These are phyloP conservation scores for Alcedo atthis DNA, from an alignment of 2,797 vertebrate species.

Conservation along the genomic window DNA sequence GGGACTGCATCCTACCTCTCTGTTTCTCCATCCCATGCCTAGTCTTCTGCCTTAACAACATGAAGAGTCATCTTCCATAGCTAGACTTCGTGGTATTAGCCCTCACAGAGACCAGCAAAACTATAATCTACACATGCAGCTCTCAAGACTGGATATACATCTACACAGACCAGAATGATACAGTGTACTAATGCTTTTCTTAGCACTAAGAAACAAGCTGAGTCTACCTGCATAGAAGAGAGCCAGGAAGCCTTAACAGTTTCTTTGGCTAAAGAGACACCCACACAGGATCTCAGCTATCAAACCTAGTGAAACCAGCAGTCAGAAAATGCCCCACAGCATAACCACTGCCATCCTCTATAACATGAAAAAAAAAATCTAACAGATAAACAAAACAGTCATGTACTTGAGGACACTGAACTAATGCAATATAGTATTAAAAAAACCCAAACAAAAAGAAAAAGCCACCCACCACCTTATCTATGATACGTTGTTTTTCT, in stretches of 20 bases:
- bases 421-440: neutral
- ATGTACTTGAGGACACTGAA: neutral
- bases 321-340: neutral
- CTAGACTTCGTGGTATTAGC: neutral
- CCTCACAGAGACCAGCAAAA: neutral
- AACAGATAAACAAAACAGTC: neutral
- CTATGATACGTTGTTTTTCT: neutral
- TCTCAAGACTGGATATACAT: neutral
- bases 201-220: neutral
- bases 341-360: neutral
- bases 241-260: neutral
- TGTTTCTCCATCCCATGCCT: neutral
- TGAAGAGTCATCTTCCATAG: neutral
- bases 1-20: neutral
- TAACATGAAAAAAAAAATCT: neutral
- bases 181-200: neutral
- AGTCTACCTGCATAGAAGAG: neutral
- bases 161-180: neutral
- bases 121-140: neutral
- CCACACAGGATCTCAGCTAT: neutral
- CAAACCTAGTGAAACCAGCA: neutral
- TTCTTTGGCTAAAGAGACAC: neutral
- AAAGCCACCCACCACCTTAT: neutral
- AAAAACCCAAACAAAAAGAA: neutral
- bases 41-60: neutral